A percentile compares a stretch with the other conserved stretches of the same genome.
Conservation (phyloP, 2,888 invertebrate species). For the Troides aeacus region DNA sequence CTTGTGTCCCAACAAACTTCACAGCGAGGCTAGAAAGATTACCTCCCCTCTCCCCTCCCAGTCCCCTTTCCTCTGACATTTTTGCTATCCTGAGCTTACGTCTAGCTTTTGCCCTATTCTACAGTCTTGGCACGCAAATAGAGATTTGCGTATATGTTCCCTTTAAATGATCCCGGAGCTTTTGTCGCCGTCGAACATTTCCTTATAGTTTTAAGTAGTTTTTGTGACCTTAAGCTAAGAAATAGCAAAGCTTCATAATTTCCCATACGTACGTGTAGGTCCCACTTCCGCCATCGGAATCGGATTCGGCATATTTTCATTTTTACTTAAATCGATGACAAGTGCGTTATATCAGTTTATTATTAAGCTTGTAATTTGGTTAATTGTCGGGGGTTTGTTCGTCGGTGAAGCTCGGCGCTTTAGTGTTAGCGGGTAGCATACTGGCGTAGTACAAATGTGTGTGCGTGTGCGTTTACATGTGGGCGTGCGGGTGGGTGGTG, state of each 20-base stretch:
- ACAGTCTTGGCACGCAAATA: neutral
- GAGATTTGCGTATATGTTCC: conserved; percentile 48
- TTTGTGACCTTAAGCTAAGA: conserved; percentile 40
- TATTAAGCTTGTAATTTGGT: conserved; percentile 45
- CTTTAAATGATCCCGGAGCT: conserved; percentile 42
- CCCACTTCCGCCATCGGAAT: conserved; percentile 38
- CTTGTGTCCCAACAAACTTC: conserved; percentile 72
- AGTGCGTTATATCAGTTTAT: conserved; percentile 61
- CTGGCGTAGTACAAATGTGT: conserved; percentile 76
- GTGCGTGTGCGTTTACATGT: conserved; percentile 35
- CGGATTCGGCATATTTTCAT: conserved; percentile 56
- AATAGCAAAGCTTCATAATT: conserved; percentile 44
- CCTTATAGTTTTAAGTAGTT: conserved; percentile 64
- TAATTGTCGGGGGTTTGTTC: conserved; percentile 50
- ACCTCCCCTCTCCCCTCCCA: conserved; percentile 27
- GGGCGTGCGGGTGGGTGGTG: conserved; percentile 17
- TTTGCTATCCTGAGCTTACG: conserved; percentile 29
- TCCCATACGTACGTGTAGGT: conserved; percentile 34
- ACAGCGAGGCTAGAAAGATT: conserved; percentile 61
- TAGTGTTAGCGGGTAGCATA: conserved; percentile 66
- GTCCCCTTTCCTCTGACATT: conserved; percentile 30
- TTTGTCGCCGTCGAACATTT: conserved; percentile 50
- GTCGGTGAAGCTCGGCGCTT: conserved; percentile 47
- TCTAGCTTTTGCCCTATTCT: neutral
- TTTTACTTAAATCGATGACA: conserved; percentile 47